phyloP scores from a whole-genome alignment of 2,888 invertebrate species.

The Steinernema scapterisci region DNA sequence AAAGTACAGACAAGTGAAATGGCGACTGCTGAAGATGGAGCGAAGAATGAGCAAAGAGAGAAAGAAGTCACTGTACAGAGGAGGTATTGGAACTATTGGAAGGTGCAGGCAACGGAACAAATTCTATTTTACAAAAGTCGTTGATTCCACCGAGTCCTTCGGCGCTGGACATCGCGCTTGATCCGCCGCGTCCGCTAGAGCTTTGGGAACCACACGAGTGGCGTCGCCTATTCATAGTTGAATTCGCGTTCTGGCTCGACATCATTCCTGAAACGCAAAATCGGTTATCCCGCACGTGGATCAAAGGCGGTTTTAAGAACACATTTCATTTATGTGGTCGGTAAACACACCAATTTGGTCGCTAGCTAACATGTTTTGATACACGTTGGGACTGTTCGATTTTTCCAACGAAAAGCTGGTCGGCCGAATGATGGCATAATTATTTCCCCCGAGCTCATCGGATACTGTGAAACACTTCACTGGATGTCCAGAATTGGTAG shows the following conservation, averaged over 20 bases:
- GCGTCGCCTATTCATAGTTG: slow-evolving; percentile 33
- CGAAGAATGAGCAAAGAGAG: not conserved
- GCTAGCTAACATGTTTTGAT: slow-evolving; percentile 30
- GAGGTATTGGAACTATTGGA: slow-evolving; percentile 14
- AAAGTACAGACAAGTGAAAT: slow-evolving; percentile 7
- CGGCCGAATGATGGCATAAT: slow-evolving; percentile 27
- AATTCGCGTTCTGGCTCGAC: not conserved
- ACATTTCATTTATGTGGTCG: too few relatives aligned
- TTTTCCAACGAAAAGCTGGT: slow-evolving; percentile 24
- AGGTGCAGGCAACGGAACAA: slow-evolving; percentile 7
- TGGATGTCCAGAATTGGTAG: slow-evolving; percentile 1
- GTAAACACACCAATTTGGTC: slow-evolving; percentile 28
- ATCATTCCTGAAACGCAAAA: not conserved
- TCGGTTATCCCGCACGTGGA: too few relatives aligned
- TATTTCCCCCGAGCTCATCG: slow-evolving; percentile 24
- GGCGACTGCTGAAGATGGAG: not conserved
- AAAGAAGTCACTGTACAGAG: slow-evolving; percentile 7
- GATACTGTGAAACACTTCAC: slow-evolving; percentile 31
- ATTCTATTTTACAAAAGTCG: slow-evolving; percentile 38
- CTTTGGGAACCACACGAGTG: slow-evolving; percentile 46
- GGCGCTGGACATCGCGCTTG: slow-evolving; percentile 52
- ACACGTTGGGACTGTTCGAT: slow-evolving; percentile 20
- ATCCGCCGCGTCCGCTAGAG: slow-evolving; percentile 52
- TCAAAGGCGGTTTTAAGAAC: too few relatives aligned
- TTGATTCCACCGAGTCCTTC: slow-evolving; percentile 44